Evolutionary conservation across 2,888 invertebrate species (phyloP), one percentile per base, ranked within the genome.

Genomic region (Mythimna loreyi): DNA sequence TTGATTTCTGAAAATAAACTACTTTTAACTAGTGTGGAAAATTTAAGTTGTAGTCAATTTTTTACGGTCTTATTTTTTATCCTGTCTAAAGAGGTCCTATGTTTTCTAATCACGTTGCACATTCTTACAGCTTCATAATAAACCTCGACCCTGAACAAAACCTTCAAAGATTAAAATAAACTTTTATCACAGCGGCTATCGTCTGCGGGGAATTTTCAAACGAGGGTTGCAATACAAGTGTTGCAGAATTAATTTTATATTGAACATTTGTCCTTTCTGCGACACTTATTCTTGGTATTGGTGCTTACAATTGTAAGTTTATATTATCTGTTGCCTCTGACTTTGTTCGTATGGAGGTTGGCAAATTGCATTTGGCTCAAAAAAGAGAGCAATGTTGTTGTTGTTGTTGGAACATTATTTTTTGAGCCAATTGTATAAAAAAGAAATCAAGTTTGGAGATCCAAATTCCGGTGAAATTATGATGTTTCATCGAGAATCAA

Each of bases 81-180:
- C 28, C n/a, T 2, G 2, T 13, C 30, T 21, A 8, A 1, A 3
- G 19, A 25, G 28, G 21, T 9, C 36, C 13, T 13, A 4, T 13
- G 36, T 28, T 16, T 45, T 3, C 3, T 13, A 13, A 36, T 11
- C 36, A 36, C 36, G 36, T 13, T 36, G 13, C 13, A 4, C 0
- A 36, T 36, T 36, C 3, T 36, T 36, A 36, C 0, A 36, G 13
- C 11, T 2, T 11, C 36, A 36, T 36, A 36, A 36, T 4, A 13
- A 36, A 36, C 4, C 11, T 36, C 13, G 16, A 57, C 19, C n/a
- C 30, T 50, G 3, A 30, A 21, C 8, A 43, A 43, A 13, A 19
- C 43, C 16, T 30, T 43, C 19, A 28, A 21, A 40, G 19, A 1
- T 21, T 63, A 21, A 58, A 60, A 21, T 60, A 30, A 61, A 61